These are phyloP conservation scores for Pelobates cultripes DNA, from an alignment of 2,797 vertebrate species.

Conservation along the genomic window DNA sequence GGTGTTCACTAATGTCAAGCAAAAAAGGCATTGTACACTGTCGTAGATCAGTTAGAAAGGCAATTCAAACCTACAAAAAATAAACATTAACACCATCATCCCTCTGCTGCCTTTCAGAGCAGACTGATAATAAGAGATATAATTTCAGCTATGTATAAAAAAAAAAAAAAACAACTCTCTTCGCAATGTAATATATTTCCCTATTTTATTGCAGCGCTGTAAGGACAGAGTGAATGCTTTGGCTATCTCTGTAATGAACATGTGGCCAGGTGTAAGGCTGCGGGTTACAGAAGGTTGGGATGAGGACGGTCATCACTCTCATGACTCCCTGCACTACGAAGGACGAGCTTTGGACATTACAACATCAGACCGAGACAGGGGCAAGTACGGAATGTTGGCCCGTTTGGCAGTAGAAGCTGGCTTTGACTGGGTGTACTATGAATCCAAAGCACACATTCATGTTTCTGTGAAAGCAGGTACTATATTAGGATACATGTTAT, in stretches of 20 bases:
- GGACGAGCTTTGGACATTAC: conserved; percentile 96
- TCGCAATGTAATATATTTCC: no score
- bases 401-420: conserved; percentile 96
- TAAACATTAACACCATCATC: no score
- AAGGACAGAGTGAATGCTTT: conserved; percentile 93
- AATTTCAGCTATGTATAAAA: no score
- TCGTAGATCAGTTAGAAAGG: no score
- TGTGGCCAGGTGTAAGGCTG: conserved; percentile 93
- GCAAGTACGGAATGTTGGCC: conserved; percentile 93
- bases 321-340: conserved; percentile 94
- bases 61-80: no score
- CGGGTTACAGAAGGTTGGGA: conserved; percentile 98
- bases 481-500: not conserved
- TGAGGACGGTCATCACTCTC: conserved; percentile 92
- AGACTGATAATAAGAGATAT: no score
- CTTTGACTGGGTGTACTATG: conserved; percentile 98
- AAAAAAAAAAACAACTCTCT: no score
- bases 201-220: conserved; percentile 71
- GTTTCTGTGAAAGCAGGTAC: conserved; percentile 97
- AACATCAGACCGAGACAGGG: conserved; percentile 89
- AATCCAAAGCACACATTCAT: conserved; percentile 94
- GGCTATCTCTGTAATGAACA: conserved; percentile 97
- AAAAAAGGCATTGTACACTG: no score
- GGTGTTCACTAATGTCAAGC: no score
- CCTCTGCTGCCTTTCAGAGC: no score